phyloP scores from a whole-genome alignment of 2,797 vertebrate species.

The Bryconaethiops microstoma region DNA sequence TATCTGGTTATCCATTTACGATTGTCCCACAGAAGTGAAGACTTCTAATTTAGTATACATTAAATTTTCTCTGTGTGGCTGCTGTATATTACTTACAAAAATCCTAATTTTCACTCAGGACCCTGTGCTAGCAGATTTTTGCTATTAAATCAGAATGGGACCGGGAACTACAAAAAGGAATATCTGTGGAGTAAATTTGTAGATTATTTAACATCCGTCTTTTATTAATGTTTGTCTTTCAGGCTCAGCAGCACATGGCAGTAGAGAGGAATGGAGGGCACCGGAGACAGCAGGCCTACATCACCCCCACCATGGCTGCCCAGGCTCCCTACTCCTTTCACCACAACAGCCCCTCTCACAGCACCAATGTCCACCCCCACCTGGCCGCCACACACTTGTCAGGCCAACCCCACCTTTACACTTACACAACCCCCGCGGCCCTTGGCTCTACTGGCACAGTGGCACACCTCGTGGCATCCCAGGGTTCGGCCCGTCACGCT shows the following conservation, averaged over 20 bases:
- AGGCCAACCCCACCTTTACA: conserved; percentile 94
- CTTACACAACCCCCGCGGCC: conserved; percentile 89
- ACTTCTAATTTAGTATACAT: too few species aligned
- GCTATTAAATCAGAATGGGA: too few species aligned
- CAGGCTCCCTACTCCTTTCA: conserved; percentile 96
- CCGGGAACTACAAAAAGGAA: background rate
- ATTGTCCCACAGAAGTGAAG: too few species aligned
- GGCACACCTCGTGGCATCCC: conserved; percentile 95
- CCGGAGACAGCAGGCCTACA: conserved; percentile 96
- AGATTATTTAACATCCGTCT: background rate
- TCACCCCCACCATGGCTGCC: conserved; percentile 93
- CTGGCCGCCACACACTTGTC: conserved; percentile 90
- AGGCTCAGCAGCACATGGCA: conserved; percentile 94
- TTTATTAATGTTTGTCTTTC: conserved; percentile 34
- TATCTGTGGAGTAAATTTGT: background rate
- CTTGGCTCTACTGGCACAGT: conserved; percentile 93
- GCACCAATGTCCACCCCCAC: conserved; percentile 89
- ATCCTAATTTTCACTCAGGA: too few species aligned
- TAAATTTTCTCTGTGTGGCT: too few species aligned
- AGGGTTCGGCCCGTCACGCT: conserved; percentile 89
- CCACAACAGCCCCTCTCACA: conserved; percentile 90
- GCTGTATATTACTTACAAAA: too few species aligned
- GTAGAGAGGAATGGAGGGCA: conserved; percentile 87
- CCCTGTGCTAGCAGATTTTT: too few species aligned
- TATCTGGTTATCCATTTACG: too few species aligned